Conservation (phyloP, 2,113 vertebrate species). For the Upupa epops region DNA sequence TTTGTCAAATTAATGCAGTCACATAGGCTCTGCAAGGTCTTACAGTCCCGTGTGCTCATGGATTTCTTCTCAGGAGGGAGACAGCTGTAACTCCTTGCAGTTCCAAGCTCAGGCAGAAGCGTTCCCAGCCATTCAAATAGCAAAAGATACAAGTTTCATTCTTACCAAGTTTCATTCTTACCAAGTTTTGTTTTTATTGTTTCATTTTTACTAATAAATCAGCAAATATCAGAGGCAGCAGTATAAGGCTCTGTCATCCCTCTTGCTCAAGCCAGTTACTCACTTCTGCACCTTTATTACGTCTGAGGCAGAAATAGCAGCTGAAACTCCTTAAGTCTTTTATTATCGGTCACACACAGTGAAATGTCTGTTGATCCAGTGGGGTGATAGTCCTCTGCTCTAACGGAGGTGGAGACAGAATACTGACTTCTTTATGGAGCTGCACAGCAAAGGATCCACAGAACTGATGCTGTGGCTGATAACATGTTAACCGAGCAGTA, state of each 20-base stretch:
- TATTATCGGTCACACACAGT: background rate
- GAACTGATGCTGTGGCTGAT: background rate
- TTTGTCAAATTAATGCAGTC: background rate
- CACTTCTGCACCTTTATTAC: background rate
- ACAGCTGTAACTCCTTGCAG: background rate
- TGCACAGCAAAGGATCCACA: background rate
- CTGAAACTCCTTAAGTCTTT: slow-evolving; percentile 4
- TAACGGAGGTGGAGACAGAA: background rate
- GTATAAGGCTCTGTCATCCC: background rate
- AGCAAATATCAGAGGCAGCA: background rate
- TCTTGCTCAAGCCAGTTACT: background rate
- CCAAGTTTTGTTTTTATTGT: background rate
- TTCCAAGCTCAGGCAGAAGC: background rate
- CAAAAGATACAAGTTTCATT: background rate
- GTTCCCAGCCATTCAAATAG: background rate
- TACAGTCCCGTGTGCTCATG: background rate
- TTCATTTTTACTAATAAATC: background rate
- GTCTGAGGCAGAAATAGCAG: background rate
- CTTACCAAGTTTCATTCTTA: background rate
- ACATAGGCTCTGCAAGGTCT: background rate
- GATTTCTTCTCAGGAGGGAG: background rate
- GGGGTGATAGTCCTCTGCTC: background rate
- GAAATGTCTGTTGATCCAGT: background rate
- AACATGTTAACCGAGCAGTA: background rate
- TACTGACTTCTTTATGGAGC: background rate